Conservation (phyloP, 2,113 vertebrate species). For the Leiothrix lutea region DNA sequence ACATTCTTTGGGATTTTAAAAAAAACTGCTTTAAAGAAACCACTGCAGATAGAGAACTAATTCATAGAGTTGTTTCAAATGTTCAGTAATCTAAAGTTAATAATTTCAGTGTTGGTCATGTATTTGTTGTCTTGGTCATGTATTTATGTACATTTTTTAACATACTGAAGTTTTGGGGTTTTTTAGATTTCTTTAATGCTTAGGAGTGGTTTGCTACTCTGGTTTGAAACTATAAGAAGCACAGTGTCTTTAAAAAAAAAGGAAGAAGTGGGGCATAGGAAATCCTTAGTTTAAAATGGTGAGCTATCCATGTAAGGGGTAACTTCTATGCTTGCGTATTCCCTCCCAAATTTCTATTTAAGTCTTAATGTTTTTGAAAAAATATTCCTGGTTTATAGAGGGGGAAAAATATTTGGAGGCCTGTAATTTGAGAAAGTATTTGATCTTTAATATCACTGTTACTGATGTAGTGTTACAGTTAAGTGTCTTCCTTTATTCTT, state of each 20-base stretch:
- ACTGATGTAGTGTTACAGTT: no score
- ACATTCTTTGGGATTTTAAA: not conserved
- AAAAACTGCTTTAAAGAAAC: not conserved
- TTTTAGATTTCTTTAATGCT: not conserved
- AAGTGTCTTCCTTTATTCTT: not conserved
- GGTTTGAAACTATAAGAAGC: not conserved
- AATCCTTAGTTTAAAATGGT: not conserved
- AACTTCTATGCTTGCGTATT: not conserved
- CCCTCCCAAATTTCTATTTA: not conserved
- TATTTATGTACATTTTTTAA: not conserved
- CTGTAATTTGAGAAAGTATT: not conserved
- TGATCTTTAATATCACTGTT: not conserved
- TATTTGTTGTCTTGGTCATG: not conserved
- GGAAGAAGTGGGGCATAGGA: fast-evolving
- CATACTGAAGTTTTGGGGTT: not conserved
- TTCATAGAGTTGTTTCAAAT: not conserved
- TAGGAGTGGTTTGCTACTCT: not conserved
- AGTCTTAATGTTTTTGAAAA: not conserved
- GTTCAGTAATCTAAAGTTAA: not conserved
- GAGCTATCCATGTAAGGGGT: not conserved
- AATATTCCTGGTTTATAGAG: not conserved
- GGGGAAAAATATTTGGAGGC: not conserved
- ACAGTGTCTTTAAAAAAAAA: not conserved
- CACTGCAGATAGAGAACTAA: not conserved
- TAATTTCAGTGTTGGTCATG: not conserved